phyloP scores from a whole-genome alignment of 2,888 invertebrate genomes.

The Andrena dorsata region DNA sequence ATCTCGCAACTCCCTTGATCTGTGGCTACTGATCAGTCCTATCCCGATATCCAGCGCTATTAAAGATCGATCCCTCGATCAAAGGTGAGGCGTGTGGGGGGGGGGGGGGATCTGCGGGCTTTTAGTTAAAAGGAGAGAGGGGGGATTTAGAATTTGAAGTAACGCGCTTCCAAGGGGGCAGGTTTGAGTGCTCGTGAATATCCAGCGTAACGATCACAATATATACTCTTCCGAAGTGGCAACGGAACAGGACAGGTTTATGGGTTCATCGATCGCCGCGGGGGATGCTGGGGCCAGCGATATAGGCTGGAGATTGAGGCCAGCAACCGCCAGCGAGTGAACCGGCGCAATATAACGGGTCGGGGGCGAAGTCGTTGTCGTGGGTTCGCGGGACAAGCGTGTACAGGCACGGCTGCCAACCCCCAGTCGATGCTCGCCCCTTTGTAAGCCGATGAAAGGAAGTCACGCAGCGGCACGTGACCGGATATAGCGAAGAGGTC shows the following conservation, averaged over 20 bases:
- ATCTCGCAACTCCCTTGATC: background rate
- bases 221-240: slow-evolving; percentile 69
- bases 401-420: slow-evolving; percentile 36
- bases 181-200: slow-evolving; percentile 42
- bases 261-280: slow-evolving; percentile 68
- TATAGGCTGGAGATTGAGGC: slow-evolving; percentile 73
- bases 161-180: background rate
- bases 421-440: slow-evolving; percentile 36
- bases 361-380: slow-evolving; percentile 55
- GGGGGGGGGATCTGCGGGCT: background rate
- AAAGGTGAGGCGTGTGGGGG: background rate
- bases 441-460: slow-evolving; percentile 73
- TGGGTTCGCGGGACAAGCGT: slow-evolving; percentile 32
- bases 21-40: background rate
- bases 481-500: slow-evolving; percentile 63
- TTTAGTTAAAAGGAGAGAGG: background rate
- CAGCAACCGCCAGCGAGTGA: slow-evolving; percentile 51
- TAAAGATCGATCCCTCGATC: background rate
- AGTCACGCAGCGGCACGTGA: slow-evolving; percentile 73
- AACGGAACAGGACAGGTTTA: slow-evolving; percentile 71
- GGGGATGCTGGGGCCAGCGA: slow-evolving; percentile 53
- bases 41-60: background rate
- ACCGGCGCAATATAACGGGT: slow-evolving; percentile 53
- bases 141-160: slow-evolving; percentile 41
- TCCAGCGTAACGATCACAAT: slow-evolving; percentile 44